Conservation (phyloP, 2,797 vertebrate genomes). For the Semaprochilodus insignis region DNA sequence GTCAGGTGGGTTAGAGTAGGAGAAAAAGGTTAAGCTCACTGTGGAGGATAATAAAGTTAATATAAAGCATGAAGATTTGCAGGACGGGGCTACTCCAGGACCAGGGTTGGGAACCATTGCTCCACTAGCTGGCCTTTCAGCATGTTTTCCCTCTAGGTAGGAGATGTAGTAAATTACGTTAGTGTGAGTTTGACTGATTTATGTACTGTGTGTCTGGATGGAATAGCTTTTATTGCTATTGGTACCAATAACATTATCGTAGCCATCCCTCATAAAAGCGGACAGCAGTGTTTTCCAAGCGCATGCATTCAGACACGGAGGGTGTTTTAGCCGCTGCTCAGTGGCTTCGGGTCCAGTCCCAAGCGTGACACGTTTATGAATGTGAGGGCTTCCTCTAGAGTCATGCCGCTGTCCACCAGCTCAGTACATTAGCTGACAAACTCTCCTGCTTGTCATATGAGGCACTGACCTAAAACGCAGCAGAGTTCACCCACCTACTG, state of each 20-base stretch:
- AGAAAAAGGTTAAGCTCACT: not conserved
- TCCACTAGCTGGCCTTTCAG: constrained; percentile 34
- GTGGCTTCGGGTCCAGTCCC: not conserved
- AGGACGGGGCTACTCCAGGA: not conserved
- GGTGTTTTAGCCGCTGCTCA: constrained; percentile 35
- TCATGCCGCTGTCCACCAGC: constrained; percentile 49
- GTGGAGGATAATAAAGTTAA: not conserved
- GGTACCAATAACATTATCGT: constrained; percentile 57
- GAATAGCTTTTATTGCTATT: constrained; percentile 60
- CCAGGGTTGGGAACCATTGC: not conserved
- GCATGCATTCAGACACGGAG: not conserved
- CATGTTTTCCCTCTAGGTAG: constrained; percentile 39
- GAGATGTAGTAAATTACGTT: constrained; percentile 52
- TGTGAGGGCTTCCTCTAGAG: constrained; percentile 45
- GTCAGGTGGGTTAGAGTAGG: not conserved
- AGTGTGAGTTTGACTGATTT: constrained; percentile 59
- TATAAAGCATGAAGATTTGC: not conserved
- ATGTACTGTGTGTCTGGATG: constrained; percentile 56
- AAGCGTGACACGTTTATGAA: constrained; percentile 47
- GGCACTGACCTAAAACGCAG: constrained; percentile 61
- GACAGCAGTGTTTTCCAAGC: constrained; percentile 30
- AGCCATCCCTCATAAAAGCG: constrained; percentile 45
- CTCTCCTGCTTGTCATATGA: constrained; percentile 60
- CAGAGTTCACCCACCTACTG: constrained; percentile 59
- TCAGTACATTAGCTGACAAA: constrained; percentile 59